Evolutionary conservation across 2,113 vertebrate species (phyloP).

Genomic region (Mystacornis crossleyi): DNA sequence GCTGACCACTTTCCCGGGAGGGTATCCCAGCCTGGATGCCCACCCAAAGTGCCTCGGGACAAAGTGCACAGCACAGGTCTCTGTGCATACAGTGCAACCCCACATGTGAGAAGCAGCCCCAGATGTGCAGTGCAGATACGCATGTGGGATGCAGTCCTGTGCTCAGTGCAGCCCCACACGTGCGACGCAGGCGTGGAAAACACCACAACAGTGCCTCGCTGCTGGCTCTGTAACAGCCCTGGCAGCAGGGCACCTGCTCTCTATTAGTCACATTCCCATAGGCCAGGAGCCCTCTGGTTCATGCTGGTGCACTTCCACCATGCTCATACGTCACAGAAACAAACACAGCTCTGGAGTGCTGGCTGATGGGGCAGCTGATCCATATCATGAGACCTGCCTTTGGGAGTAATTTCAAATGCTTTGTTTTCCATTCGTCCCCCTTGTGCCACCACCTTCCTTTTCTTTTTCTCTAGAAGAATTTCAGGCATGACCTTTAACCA

Average conservation of each 20-base stretch:
- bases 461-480: neutral
- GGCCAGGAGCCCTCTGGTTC: neutral
- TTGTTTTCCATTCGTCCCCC: accelerated
- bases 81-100: neutral
- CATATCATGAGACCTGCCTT: neutral
- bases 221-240: neutral
- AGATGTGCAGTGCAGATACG: neutral
- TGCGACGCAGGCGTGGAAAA: neutral
- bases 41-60: neutral
- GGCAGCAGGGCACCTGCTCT: neutral
- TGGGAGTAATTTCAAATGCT: neutral
- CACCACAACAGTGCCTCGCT: accelerated
- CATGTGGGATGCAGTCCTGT: too few species aligned
- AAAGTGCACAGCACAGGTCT: neutral
- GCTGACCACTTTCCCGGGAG: neutral
- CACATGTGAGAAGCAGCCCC: neutral
- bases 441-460: neutral
- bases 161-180: neutral
- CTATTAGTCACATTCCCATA: accelerated
- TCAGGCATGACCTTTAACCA: neutral
- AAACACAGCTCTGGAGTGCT: accelerated
- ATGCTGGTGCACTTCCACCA: accelerated
- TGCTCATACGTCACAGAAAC: neutral
- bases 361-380: neutral
- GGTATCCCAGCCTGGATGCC: neutral